Evolutionary conservation across 2,113 vertebrate genomes (phyloP), one percentile per base, ranked within the genome.

Genomic region (Hylia prasina): DNA sequence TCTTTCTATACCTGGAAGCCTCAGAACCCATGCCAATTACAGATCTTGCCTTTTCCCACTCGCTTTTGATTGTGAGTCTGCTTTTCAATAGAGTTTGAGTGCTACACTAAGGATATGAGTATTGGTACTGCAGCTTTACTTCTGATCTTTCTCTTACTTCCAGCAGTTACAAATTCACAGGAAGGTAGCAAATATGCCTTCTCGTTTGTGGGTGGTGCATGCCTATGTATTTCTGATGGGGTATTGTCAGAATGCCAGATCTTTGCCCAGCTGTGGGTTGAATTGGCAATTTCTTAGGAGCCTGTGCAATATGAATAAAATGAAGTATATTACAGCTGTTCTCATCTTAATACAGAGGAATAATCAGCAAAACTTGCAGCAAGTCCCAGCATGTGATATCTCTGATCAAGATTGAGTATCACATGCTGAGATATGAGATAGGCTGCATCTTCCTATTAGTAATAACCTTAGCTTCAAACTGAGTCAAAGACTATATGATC

Each of bases 281-380:
- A 96, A 94, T 90, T 97, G 75, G 57, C 81, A 95, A 75, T 94
- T 96, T 93, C 88, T 90, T 84, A 93, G 83, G 10, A 93, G n/a
- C 44, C 78, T 93, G 63, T 91, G 68, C 5, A 9, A 92, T 91
- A 90, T 56, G 94, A 95, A 96, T 91, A 92, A 94, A 96, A 93
- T 84, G 58, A 92, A 96, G 87, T 83, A 33, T 94, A 88, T 96
- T 96, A 97, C 73, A 97, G 82, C 91, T 96, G 86, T 88, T 64
- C 83, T 96, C 72, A 89, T 96, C 94, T 94, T 97, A 96, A 97
- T 97, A 97, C 85, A 96, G 92, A 90, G 68, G 63, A 96, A 95
- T 94, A 96, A 95, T 92, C 95, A 95, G 75, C 50, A 93, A 92
- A 91, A 87, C 77, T 92, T 91, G 83, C 72, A 79, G 89, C 75